These are phyloP conservation scores for Agapostemon virescens DNA, from an alignment of 2,888 invertebrate genomes.

Conservation along the genomic window DNA sequence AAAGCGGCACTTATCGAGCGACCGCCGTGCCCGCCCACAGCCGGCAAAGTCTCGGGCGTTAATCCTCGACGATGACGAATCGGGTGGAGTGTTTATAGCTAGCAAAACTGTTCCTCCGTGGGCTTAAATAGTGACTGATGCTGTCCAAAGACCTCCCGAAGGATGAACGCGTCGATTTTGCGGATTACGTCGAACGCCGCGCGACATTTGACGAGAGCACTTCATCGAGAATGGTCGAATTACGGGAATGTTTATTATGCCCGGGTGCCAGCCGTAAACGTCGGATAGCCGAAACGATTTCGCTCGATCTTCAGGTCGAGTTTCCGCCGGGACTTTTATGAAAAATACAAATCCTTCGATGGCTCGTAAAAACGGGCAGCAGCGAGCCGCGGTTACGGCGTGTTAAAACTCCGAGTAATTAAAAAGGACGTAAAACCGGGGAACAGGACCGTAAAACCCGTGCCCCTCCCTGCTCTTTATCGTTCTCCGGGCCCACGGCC, in stretches of 20 bases:
- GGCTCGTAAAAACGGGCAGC: background rate
- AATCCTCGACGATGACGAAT: slow-evolving; percentile 8
- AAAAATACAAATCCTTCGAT: slow-evolving; percentile 24
- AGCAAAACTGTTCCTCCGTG: background rate
- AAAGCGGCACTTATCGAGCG: background rate
- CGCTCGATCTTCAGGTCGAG: background rate
- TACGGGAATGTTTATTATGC: background rate
- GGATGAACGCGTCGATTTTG: slow-evolving; percentile 3
- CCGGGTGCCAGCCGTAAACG: background rate
- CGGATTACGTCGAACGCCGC: background rate
- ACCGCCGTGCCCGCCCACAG: background rate
- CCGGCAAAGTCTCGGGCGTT: background rate
- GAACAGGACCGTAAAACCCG: slow-evolving; percentile 19
- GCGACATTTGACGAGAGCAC: background rate
- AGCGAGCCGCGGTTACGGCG: background rate
- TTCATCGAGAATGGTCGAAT: background rate
- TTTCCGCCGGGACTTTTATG: background rate
- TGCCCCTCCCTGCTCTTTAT: background rate
- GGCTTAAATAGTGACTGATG: background rate
- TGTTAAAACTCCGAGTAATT: slow-evolving; percentile 26
- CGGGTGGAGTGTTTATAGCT: slow-evolving; percentile 3
- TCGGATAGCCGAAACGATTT: background rate
- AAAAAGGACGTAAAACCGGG: slow-evolving; percentile 15
- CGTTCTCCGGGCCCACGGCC: background rate
- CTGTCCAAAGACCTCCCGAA: background rate